Base-by-base conservation (phyloP, 1,140 invertebrate genomes). In the Aphelenchoides avenae region DNA sequence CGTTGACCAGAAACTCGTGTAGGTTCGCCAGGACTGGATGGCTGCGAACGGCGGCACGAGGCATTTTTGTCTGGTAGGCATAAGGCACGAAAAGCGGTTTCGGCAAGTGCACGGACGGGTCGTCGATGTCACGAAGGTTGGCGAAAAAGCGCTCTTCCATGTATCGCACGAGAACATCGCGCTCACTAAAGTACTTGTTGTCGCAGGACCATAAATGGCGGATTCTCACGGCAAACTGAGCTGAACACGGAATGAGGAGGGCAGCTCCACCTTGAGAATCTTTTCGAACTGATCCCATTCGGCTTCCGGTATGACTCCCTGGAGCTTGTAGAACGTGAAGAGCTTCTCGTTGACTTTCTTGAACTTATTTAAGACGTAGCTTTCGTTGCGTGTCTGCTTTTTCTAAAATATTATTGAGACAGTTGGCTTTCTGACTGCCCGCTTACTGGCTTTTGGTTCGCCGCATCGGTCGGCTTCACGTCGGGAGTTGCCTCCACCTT, bases 11-110 rank as follows among this genome's bases (percentile, higher is more conserved):
- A 48, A 68, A 71, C 39, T 68, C 27, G 40, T 68, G 66, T 11
- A 68, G 41, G 29, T 63, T 33, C 33, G 42, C 50, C 18, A 68
- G 37, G 20, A 68, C 34, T n/a, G 49, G 49, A 41, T 66, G 34
- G n/a, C 34, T 24, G 46, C 66, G 33, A 24, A 68, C 31, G 13
- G 36, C 66, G 31, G 41, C 18, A 15, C 66, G 18, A 5, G 66
- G 34, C 53, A 67, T 68, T n/a, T 48, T 49, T 5, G 48, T 71
- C 39, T 71, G 68, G 36, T 67, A 68, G 34, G 68, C 68, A 43
- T 68, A 70, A 1, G 63, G 62, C 20, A 68, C 44, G 41, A 71
- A 71, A 18, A 68, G 36, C 15, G 20, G 9, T 33, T 68, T 49
- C 24, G 66, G 66, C 7, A 63, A 29, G 33, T 46, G 39, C 26